Base-by-base conservation (phyloP, 1,140 invertebrate genomes). In the Caerostris extrusa region DNA sequence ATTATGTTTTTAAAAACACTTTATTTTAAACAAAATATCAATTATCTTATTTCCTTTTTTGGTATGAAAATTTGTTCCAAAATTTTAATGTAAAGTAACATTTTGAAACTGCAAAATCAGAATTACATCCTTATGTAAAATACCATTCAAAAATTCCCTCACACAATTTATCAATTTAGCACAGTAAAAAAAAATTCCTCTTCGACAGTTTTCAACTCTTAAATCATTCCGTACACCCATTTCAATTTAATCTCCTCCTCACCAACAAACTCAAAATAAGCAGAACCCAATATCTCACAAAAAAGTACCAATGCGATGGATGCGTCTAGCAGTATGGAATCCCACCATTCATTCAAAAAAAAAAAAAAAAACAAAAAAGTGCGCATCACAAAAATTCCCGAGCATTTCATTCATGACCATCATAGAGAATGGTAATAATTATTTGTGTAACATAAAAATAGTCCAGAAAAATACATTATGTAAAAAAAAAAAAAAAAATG, bases 391-490 rank as follows among this genome's bases (percentile, higher is more conserved):
- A 50, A 50, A 77, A 53, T 7, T 77, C 14, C 71, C 71, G 53
- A 77, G 10, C 34, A 77, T 53, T 77, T 50, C 71, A 77, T 77
- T 77, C 71, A 77, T 50, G 55, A 19, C 82, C 71, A 50, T 12
- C 34, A 1, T 34, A 34, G 71, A 77, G 85, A 87, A 87, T 57
- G 85, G 57, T 61, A 69, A 77, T 90, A 90, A 90, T 90, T 90
- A 90, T 90, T 90, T 17, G 8, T 71, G 19, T 60, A 56, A 53
- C 60, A 77, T 83, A 91, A 91, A 90, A 91, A 91, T 91, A 85
- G 82, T 85, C 14, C 34, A 34, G n/a, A 64, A 53, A 83, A 91
- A 91, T 83, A 91, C 14, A 91, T 91, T 85, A 81, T 57, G 55
- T 7, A 71, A 19, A 50, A 12, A 91, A 57, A 61, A 83, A 56